A percentile compares a stretch with the other conserved stretches of the same genome.
Conservation (phyloP, 2,797 vertebrate species). For the Leuciscus waleckii region DNA sequence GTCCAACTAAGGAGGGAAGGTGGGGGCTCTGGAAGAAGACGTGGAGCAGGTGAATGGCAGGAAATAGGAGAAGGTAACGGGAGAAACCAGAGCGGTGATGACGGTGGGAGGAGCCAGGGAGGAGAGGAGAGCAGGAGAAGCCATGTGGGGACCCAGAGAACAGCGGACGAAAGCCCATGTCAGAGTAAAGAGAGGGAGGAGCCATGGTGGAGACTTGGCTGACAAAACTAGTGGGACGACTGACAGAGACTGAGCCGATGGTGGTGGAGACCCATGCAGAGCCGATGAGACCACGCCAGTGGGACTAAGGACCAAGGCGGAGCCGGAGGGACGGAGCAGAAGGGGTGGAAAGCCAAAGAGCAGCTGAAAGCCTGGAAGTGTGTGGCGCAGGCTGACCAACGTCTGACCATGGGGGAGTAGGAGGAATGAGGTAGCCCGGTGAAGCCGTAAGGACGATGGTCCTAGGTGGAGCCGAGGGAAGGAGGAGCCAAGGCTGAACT, state of each 20-base stretch:
- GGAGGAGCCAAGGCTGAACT: neutral
- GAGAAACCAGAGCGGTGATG: neutral
- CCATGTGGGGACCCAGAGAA: neutral
- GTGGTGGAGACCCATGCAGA: neutral
- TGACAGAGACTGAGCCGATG: neutral
- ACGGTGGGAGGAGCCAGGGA: neutral
- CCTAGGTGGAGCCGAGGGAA: neutral
- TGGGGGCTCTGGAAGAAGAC: neutral
- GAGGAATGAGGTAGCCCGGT: neutral
- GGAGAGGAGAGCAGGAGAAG: neutral
- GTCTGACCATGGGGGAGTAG: neutral
- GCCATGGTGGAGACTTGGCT: neutral
- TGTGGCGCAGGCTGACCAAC: rapidly evolving
- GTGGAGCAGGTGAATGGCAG: too few species aligned
- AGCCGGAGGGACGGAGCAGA: neutral
- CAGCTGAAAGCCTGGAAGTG: neutral
- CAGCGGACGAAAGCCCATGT: neutral
- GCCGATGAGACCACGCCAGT: neutral
- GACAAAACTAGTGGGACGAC: neutral
- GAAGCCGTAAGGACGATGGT: neutral
- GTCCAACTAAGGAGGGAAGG: neutral
- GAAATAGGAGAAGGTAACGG: neutral
- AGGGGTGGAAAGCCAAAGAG: neutral
- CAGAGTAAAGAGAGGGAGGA: neutral
- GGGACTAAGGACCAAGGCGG: neutral